These are phyloP conservation scores for Catocala nupta DNA, from an alignment of 2,888 invertebrate genomes.

Conservation along the genomic window DNA sequence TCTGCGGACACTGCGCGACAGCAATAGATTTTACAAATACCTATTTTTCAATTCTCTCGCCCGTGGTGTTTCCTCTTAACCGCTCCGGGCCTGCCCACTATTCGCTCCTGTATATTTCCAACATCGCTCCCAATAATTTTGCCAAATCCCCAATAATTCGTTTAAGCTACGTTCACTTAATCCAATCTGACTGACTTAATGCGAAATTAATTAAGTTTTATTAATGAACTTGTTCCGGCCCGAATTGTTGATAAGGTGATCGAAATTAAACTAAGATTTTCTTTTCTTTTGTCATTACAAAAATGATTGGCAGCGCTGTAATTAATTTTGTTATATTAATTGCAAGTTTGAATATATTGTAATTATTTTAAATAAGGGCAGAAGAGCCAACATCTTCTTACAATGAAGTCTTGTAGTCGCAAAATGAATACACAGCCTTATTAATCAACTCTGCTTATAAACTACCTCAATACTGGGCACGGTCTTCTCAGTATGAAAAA, in stretches of 20 bases:
- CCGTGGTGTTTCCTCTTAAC: too few relatives aligned
- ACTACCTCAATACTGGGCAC: too few relatives aligned
- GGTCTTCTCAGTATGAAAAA: too few relatives aligned
- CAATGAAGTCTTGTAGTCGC: too few relatives aligned
- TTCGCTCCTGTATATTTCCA: constrained; percentile 43
- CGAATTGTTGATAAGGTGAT: constrained; percentile 42
- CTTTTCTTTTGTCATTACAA: background rate
- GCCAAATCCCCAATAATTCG: constrained; percentile 80
- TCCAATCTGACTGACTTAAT: constrained; percentile 79
- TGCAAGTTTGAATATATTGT: background rate
- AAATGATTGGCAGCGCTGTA: constrained; percentile 4
- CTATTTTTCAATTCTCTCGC: too few relatives aligned
- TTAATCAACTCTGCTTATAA: too few relatives aligned
- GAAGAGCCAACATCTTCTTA: too few relatives aligned
- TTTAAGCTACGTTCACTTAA: constrained; percentile 77
- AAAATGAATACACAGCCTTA: too few relatives aligned
- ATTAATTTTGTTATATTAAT: constrained; percentile 2
- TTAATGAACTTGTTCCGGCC: constrained; percentile 71
- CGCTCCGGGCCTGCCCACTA: background rate
- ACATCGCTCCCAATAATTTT: constrained; percentile 73
- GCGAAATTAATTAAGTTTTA: constrained; percentile 81
- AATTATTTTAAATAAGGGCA: too few relatives aligned
- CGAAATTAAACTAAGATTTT: constrained; percentile 35
- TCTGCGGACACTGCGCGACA: too few relatives aligned
- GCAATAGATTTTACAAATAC: too few relatives aligned